Evolutionary conservation across 2,888 invertebrate species (phyloP).

Genomic region (Chorisops tibialis): DNA sequence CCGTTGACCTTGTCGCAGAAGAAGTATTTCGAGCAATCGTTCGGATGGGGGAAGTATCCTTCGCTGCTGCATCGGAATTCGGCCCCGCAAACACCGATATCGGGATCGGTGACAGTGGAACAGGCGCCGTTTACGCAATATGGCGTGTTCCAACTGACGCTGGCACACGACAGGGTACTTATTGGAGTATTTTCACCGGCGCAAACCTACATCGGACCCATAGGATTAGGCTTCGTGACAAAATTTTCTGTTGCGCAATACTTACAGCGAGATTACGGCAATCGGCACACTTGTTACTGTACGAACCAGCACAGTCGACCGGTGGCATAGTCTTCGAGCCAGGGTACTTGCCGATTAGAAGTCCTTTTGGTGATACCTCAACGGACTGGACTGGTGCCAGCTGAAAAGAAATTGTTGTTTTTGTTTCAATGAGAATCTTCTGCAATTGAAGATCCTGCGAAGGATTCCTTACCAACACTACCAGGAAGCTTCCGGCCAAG

Average conservation of each 20-base stretch:
- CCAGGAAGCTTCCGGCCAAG: not conserved
- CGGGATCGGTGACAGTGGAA: not conserved
- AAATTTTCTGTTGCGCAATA: not conserved
- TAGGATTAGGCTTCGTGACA: not conserved
- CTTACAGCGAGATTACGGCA: constrained; percentile 16
- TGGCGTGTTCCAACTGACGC: constrained; percentile 4
- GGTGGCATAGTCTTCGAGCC: not conserved
- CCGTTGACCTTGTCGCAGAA: constrained; percentile 23
- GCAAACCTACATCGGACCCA: constrained; percentile 3
- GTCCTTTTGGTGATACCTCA: no score
- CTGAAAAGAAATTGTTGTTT: not conserved
- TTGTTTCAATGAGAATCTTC: not conserved
- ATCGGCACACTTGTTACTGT: constrained; percentile 10
- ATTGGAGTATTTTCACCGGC: constrained; percentile 7
- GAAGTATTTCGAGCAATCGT: constrained; percentile 28
- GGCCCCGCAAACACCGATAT: constrained; percentile 4
- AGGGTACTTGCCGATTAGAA: not conserved
- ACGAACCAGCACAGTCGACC: constrained; percentile 8
- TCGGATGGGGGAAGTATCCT: constrained; percentile 30
- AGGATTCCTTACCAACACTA: constrained; percentile 8
- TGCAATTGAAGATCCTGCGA: not conserved
- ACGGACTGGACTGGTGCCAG: not conserved
- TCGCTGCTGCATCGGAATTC: constrained; percentile 25
- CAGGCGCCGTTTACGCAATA: constrained; percentile 19
- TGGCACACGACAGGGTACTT: constrained; percentile 5